phyloP scores from a whole-genome alignment of 2,888 invertebrate genomes.

The Tinea semifulvella region DNA sequence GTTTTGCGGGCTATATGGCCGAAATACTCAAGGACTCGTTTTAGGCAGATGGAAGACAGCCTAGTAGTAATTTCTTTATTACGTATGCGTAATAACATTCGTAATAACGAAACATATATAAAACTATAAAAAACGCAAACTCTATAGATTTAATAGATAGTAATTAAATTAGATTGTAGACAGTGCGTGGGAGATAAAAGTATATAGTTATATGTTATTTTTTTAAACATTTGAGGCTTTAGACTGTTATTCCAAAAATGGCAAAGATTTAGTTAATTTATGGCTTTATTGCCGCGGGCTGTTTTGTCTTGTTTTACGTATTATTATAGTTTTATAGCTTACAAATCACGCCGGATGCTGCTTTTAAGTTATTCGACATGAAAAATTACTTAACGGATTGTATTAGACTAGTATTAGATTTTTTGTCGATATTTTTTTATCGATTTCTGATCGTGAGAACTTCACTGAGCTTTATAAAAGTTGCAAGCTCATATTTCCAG shows the following conservation, averaged over 20 bases:
- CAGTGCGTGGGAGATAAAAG: constrained; percentile 6
- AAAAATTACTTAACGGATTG: background rate
- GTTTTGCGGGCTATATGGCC: no score
- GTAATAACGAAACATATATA: no score
- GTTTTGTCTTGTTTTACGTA: background rate
- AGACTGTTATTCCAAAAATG: background rate
- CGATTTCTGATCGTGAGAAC: no score
- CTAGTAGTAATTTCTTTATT: no score
- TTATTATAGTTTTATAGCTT: background rate
- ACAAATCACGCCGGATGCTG: background rate
- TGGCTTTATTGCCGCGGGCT: background rate
- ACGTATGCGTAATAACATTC: no score
- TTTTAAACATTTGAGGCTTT: background rate
- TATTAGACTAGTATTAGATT: background rate
- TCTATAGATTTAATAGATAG: background rate
- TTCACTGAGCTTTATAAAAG: no score
- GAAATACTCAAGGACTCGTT: no score
- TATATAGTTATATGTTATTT: background rate
- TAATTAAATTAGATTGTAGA: constrained; percentile 5
- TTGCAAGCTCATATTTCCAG: no score
- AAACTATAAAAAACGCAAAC: constrained; percentile 8
- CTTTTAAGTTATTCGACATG: constrained; percentile 5
- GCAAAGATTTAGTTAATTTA: background rate
- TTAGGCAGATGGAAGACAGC: no score
- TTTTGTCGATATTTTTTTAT: no score